These are phyloP conservation scores for Rhagophthalmus giganteus DNA, from an alignment of 2,888 invertebrate species.

Conservation along the genomic window DNA sequence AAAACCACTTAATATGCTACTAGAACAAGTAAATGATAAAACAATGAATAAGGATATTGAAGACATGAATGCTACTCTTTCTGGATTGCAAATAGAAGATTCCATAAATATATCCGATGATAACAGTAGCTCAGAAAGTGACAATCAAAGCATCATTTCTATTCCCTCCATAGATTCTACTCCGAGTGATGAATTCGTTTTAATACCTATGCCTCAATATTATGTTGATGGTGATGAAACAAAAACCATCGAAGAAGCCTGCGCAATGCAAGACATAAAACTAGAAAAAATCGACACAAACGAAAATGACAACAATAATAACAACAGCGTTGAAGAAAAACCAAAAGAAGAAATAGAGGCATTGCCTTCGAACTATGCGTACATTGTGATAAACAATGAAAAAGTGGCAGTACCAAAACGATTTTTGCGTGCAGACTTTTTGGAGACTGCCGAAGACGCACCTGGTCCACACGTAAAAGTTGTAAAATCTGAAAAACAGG, in stretches of 20 bases:
- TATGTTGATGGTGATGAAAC: conserved; percentile 2
- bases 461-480: conserved; percentile 20
- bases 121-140: conserved; percentile 23
- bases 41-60: not conserved
- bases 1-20: conserved; percentile 1
- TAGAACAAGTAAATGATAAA: not conserved
- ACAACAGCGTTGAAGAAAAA: conserved; percentile 24
- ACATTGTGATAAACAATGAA: conserved; percentile 46
- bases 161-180: conserved; percentile 22
- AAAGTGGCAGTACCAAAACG: conserved; percentile 48
- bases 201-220: conserved; percentile 15
- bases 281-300: conserved; percentile 8
- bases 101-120: not conserved
- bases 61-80: not conserved
- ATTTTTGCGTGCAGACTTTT: conserved; percentile 45
- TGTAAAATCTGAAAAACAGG: not conserved
- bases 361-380: conserved; percentile 40
- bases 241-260: not conserved
- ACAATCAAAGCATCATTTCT: conserved; percentile 35
- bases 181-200: conserved; percentile 32
- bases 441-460: conserved; percentile 41
- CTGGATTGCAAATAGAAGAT: conserved; percentile 3
- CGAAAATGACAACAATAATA: conserved; percentile 38
- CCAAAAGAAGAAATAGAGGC: not conserved
- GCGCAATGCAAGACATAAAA: conserved; percentile 7